phyloP scores from a whole-genome alignment of 2,888 invertebrate species.

The Bellardia bayeri region DNA sequence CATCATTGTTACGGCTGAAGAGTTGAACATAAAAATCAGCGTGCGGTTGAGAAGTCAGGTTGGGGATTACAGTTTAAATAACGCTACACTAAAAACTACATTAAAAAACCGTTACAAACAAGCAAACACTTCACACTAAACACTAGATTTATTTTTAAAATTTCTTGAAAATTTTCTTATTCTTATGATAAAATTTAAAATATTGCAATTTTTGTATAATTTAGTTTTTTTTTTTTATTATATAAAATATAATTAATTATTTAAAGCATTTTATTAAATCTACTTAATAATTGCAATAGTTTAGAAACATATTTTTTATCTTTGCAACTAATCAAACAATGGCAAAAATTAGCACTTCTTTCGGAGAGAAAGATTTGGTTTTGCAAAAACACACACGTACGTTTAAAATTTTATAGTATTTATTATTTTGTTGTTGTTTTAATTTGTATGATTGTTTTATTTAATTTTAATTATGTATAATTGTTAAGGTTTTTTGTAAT shows the following conservation, averaged over 20 bases:
- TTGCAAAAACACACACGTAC: slow-evolving; percentile 60
- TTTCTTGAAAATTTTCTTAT: not conserved
- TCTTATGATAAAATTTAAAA: slow-evolving; percentile 4
- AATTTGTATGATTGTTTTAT: not conserved
- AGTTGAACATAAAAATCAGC: slow-evolving; percentile 76
- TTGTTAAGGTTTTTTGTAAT: not conserved
- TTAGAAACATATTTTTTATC: slow-evolving; percentile 41
- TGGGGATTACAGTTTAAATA: slow-evolving; percentile 29
- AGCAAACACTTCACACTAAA: slow-evolving; percentile 19
- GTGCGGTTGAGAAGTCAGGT: slow-evolving; percentile 13
- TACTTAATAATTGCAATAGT: slow-evolving; percentile 22
- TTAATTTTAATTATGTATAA: slow-evolving; percentile 1
- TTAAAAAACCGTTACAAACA: slow-evolving; percentile 68
- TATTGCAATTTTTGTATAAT: not conserved
- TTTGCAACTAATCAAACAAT: slow-evolving; percentile 50
- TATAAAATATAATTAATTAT: slow-evolving; percentile 9
- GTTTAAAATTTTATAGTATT: slow-evolving; percentile 1
- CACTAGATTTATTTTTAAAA: not conserved
- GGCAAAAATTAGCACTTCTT: slow-evolving; percentile 43
- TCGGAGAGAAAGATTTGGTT: not conserved
- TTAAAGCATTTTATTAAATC: slow-evolving; percentile 42
- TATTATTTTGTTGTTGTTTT: not conserved
- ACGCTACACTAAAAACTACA: slow-evolving; percentile 71
- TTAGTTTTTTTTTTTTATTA: too few relatives aligned
- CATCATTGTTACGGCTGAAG: slow-evolving; percentile 85